These are phyloP conservation scores for Sparus aurata DNA, from an alignment of 2,797 vertebrate species.

Conservation along the genomic window DNA sequence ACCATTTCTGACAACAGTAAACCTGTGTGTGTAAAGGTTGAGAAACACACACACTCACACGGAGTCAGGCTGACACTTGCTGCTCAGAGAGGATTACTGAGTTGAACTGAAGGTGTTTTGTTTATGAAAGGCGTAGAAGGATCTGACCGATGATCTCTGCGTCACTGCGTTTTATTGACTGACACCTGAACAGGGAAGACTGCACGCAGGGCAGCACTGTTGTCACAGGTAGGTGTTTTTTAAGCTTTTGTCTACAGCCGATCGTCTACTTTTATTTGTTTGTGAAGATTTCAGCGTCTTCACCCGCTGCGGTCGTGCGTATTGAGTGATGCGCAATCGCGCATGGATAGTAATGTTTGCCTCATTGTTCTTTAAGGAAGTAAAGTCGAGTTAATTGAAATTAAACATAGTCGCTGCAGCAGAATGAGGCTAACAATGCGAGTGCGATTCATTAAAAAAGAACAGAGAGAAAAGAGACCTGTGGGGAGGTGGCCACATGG, in stretches of 20 bases:
- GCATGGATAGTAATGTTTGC: neutral
- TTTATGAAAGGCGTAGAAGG: neutral
- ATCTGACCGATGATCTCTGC: neutral
- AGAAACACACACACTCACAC: no score
- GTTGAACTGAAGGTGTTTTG: neutral
- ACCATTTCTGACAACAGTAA: neutral
- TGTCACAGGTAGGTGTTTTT: conserved; percentile 9
- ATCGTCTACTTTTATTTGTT: neutral
- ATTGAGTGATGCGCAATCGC: neutral
- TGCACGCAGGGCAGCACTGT: neutral
- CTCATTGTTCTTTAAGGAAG: neutral
- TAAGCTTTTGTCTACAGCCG: neutral
- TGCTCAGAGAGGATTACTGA: no score
- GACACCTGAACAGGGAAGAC: conserved; percentile 48
- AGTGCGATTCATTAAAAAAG: no score
- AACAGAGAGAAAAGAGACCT: neutral
- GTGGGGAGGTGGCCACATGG: neutral
- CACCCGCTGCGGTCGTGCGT: neutral
- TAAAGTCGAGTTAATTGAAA: neutral
- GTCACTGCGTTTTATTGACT: conserved; percentile 35
- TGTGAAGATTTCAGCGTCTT: no score
- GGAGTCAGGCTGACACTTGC: neutral
- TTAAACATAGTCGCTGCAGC: fast-evolving
- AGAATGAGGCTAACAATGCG: fast-evolving
- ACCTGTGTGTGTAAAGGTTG: neutral